Base-by-base conservation (phyloP, 1,140 invertebrate genomes). In the Cyclargus thomasi region DNA sequence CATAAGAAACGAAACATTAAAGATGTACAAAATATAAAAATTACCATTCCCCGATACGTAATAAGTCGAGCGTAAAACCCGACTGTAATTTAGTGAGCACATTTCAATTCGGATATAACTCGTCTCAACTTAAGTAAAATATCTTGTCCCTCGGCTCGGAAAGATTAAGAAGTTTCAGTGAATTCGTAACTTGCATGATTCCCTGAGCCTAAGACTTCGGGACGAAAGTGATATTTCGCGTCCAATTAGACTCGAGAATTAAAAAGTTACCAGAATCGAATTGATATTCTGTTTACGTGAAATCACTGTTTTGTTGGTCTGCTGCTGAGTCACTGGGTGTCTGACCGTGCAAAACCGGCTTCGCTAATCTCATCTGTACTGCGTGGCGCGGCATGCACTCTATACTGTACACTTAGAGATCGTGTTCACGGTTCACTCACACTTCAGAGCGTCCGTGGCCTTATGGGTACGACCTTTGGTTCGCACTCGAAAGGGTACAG, bases 51-150 rank as follows among this genome's bases (percentile, higher is more conserved):
- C 55, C 10, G 55, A 59, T 59, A 59, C 20, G 21, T 59, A 59
- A 59, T 59, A 59, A 59, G 6, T 59, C 55, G 18, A 20, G 55
- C 55, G 55, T 59, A 59, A 59, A 59, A 59, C 55, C 21, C 55
- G 20, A 2, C 55, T 65, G 21, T 55, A 66, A 70, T 66, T 70
- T 62, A 17, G 47, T 65, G 69, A 36, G 62, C 62, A 57, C 65
- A 71, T 74, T 76, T 72, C 65, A 65, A 70, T 74, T 73, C 65
- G 65, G 68, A 55, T 67, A 65, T 65, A 29, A 68, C 67, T 70
- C 70, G 70, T 72, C 70, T 75, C 57, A 67, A 67, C 69, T 65
- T 73, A 71, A 73, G 73, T 77, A 70, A 77, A 76, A 78, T 76
- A 70, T 74, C 69, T 74, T 74, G 70, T 76, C 69, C 62, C 67